Percentiles rank a stretch among this genome's conserved stretches.
These are phyloP conservation scores for Amyelois transitella DNA, from an alignment of 1,140 invertebrate genomes.

Conservation along the genomic window DNA sequence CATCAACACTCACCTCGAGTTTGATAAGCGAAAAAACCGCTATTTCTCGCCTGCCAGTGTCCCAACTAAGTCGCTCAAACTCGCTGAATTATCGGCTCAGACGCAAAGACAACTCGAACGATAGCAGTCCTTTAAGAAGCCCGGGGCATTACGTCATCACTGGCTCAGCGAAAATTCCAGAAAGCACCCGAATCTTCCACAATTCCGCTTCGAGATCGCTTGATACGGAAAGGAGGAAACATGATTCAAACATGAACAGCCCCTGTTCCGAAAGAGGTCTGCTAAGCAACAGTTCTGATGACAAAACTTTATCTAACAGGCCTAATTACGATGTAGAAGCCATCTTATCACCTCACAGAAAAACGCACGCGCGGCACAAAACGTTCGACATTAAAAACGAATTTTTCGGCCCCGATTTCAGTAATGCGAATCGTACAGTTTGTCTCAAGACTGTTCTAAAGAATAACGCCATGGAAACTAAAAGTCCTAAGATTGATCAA, in stretches of 20 bases:
- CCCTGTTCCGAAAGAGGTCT: conserved; percentile 49
- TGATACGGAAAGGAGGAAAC: conserved; percentile 47
- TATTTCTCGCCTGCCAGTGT: conserved; percentile 58
- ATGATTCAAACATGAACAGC: conserved; percentile 63
- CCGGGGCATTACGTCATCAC: conserved; percentile 70
- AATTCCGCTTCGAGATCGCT: conserved; percentile 59
- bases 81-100: conserved; percentile 67
- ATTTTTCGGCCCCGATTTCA: conserved; percentile 39
- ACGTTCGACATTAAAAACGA: conserved; percentile 37
- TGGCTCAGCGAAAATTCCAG: conserved; percentile 52
- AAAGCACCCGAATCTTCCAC: conserved; percentile 45
- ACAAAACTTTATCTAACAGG: conserved; percentile 55
- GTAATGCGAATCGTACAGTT: conserved; percentile 52
- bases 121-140: conserved; percentile 65
- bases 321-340: conserved; percentile 44
- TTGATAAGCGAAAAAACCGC: conserved; percentile 64
- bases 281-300: conserved; percentile 60
- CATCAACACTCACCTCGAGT: conserved; percentile 56
- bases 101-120: conserved; percentile 49
- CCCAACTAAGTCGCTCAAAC: conserved; percentile 67
- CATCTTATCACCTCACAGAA: conserved; percentile 47
- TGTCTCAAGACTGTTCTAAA: conserved; percentile 62
- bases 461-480: conserved; percentile 56
- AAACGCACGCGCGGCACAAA: conserved; percentile 47
- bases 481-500: conserved; percentile 57